phyloP scores from a whole-genome alignment of 1,140 invertebrate genomes.

The Carcinoscorpius rotundicauda region DNA sequence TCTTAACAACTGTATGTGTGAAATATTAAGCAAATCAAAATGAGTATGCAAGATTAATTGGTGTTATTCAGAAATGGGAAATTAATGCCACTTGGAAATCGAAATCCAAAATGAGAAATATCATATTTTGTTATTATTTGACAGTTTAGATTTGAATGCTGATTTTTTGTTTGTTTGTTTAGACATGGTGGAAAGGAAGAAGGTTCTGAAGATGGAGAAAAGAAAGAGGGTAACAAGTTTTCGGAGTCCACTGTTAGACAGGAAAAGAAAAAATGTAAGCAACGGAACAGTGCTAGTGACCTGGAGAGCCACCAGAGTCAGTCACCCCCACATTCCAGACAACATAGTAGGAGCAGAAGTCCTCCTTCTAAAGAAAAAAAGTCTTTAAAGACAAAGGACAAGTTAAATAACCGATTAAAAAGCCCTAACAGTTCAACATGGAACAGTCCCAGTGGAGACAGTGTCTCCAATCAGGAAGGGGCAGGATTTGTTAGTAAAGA shows the following conservation, averaged over 20 bases:
- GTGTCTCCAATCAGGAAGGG: constrained; percentile 7
- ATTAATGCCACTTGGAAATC: no score
- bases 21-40: no score
- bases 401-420: constrained; percentile 13
- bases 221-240: constrained; percentile 14
- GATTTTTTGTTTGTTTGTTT: not conserved
- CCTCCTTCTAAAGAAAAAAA: constrained; percentile 13
- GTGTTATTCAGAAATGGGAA: no score
- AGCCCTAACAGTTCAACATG: constrained; percentile 18
- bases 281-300: constrained; percentile 27
- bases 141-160: not conserved
- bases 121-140: not conserved
- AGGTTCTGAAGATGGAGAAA: constrained; percentile 6
- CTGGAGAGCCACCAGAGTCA: constrained; percentile 29
- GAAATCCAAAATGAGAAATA: not conserved
- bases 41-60: no score
- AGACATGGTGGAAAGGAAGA: constrained; percentile 14
- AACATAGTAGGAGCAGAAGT: constrained; percentile 25
- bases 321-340: constrained; percentile 25
- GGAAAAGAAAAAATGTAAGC: constrained; percentile 18
- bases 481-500: constrained; percentile 3
- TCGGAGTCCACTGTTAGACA: constrained; percentile 12
- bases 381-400: constrained; percentile 13
- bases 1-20: no score
- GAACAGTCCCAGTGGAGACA: constrained; percentile 19